A percentile compares a stretch with the other conserved stretches of the same genome.
phyloP scores from a whole-genome alignment of 2,113 vertebrate species.

The Cyprinodon variegatus region DNA sequence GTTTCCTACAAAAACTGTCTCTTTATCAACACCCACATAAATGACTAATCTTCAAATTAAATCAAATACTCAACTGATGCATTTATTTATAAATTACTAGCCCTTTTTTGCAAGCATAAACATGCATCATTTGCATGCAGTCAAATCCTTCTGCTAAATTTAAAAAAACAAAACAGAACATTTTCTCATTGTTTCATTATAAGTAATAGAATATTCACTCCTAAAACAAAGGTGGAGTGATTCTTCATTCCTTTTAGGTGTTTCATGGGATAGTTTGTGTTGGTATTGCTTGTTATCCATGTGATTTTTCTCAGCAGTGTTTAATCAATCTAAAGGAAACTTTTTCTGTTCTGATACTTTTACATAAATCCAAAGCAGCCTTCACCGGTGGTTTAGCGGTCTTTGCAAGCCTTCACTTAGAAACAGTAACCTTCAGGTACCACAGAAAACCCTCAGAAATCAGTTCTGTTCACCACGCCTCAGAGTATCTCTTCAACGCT shows the following conservation, averaged over 20 bases:
- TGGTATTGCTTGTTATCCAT: not conserved
- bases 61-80: not conserved
- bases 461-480: slow-evolving; percentile 32
- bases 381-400: slow-evolving; percentile 47
- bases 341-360: slow-evolving; percentile 16
- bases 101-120: not conserved
- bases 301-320: not conserved
- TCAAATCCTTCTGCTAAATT: slow-evolving; percentile 9
- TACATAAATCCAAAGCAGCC: slow-evolving; percentile 38
- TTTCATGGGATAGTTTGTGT: not conserved
- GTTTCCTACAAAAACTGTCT: not conserved
- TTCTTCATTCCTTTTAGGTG: not conserved
- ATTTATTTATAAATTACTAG: not conserved
- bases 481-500: slow-evolving; percentile 32
- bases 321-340: slow-evolving; percentile 15
- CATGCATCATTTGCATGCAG: slow-evolving; percentile 3
- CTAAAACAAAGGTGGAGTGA: not conserved
- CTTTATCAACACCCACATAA: slow-evolving; percentile 2
- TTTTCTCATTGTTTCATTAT: not conserved
- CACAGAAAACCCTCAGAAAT: slow-evolving; percentile 41
- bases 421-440: slow-evolving; percentile 66
- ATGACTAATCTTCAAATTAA: not conserved
- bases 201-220: not conserved
- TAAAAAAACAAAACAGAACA: not conserved
- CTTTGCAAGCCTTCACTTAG: slow-evolving; percentile 53